These are phyloP conservation scores for Hybognathus amarus DNA, from an alignment of 2,797 vertebrate genomes.

Conservation along the genomic window DNA sequence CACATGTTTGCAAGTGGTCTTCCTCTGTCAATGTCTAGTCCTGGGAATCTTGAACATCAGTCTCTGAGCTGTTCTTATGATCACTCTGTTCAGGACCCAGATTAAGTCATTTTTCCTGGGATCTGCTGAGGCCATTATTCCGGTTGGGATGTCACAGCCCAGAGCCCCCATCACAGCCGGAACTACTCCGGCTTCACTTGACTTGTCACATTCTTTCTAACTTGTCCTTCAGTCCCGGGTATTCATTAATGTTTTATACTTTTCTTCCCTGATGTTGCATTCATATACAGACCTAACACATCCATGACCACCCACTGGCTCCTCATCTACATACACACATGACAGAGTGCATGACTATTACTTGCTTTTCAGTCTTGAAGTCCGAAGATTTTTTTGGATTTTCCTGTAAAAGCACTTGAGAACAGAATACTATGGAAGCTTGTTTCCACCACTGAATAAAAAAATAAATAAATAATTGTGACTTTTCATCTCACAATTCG, in stretches of 20 bases:
- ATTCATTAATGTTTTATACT: conserved; percentile 2
- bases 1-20: neutral
- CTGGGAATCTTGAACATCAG: conserved; percentile 11
- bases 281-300: neutral
- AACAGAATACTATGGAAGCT: no score
- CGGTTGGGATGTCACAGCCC: conserved; percentile 17
- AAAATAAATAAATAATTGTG: no score
- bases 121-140: conserved; percentile 34
- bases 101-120: conserved; percentile 14
- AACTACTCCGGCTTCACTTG: neutral
- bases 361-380: neutral
- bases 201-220: conserved; percentile 19
- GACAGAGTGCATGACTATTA: neutral
- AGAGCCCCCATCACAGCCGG: conserved; percentile 2
- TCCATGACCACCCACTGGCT: neutral
- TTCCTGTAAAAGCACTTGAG: neutral
- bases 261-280: conserved; percentile 15
- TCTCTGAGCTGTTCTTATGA: neutral
- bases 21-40: neutral
- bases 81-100: conserved; percentile 7
- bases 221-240: neutral
- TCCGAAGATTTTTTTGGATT: neutral
- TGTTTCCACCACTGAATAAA: no score
- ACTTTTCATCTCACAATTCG: no score
- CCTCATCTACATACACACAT: neutral